Conservation (phyloP, 2,888 invertebrate genomes). For the Scaptomyza reducta region DNA sequence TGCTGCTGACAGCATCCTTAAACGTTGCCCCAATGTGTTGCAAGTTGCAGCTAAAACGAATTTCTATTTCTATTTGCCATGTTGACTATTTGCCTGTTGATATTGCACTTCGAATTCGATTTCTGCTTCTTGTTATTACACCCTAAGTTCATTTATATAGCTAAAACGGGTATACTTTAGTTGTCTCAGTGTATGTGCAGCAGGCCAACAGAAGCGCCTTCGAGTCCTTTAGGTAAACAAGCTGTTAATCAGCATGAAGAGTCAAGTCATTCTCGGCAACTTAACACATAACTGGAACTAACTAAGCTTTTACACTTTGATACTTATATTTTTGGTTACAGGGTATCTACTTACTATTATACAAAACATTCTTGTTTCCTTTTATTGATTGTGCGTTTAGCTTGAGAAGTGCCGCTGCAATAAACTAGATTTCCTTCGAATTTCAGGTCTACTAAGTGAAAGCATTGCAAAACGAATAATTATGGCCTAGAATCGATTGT, state of each 20-base stretch:
- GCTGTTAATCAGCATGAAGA: no score
- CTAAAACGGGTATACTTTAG: neutral
- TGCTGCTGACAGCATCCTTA: conserved; percentile 63
- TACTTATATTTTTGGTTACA: neutral
- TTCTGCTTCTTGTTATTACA: conserved; percentile 11
- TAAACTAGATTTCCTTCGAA: conserved; percentile 13
- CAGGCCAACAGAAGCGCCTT: neutral
- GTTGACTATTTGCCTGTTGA: conserved; percentile 62
- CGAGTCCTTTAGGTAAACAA: neutral
- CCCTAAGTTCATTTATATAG: neutral
- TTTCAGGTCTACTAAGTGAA: conserved; percentile 9
- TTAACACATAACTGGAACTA: neutral
- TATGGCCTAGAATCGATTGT: no score
- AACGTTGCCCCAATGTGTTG: conserved; percentile 55
- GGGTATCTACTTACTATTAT: neutral
- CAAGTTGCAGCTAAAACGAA: conserved; percentile 69
- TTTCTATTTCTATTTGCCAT: conserved; percentile 71
- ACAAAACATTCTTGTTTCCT: no score
- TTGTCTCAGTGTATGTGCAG: neutral
- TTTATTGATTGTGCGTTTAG: neutral
- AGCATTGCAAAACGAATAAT: no score
- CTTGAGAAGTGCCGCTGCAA: conserved; percentile 13
- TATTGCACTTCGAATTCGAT: conserved; percentile 55
- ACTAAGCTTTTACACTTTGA: neutral
- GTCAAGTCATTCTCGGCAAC: no score